A percentile compares a stretch with the other conserved stretches of the same genome.
Evolutionary conservation across 2,888 invertebrate species (phyloP).

Genomic region (Julus scanicus): DNA sequence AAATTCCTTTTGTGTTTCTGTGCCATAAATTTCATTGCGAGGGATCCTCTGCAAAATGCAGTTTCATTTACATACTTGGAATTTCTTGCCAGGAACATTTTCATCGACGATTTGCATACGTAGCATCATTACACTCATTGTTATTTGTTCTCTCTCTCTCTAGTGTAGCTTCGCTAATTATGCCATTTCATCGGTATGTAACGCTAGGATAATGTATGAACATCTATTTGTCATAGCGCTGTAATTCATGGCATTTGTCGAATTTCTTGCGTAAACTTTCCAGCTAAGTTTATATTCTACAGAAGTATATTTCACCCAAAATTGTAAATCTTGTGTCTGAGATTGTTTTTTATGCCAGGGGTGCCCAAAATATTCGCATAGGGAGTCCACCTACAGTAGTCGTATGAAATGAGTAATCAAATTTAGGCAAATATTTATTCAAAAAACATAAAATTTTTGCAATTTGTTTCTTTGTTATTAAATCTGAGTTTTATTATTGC

Average conservation of each 20-base stretch:
- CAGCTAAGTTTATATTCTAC: neutral
- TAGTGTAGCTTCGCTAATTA: neutral
- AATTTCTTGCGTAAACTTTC: neutral
- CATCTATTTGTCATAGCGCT: neutral
- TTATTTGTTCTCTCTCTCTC: neutral
- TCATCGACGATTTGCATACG: conserved; percentile 1
- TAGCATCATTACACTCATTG: neutral
- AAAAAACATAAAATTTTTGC: too few species aligned
- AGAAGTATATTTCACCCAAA: too few species aligned
- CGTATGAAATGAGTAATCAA: too few species aligned
- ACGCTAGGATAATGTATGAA: neutral
- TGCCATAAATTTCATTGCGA: conserved; percentile 46
- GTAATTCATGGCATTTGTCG: neutral
- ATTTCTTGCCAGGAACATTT: conserved; percentile 40
- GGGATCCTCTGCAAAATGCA: neutral
- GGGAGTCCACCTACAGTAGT: too few species aligned
- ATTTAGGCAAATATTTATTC: too few species aligned
- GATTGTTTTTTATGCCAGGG: too few species aligned
- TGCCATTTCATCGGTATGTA: neutral
- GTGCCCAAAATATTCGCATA: too few species aligned
- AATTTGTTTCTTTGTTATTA: neutral
- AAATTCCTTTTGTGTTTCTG: conserved; percentile 47
- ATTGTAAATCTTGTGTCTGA: neutral
- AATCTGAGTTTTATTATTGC: conserved; percentile 62
- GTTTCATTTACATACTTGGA: conserved; percentile 45